Conservation (phyloP, 1,140 invertebrate genomes). For the Wasmannia auropunctata region DNA sequence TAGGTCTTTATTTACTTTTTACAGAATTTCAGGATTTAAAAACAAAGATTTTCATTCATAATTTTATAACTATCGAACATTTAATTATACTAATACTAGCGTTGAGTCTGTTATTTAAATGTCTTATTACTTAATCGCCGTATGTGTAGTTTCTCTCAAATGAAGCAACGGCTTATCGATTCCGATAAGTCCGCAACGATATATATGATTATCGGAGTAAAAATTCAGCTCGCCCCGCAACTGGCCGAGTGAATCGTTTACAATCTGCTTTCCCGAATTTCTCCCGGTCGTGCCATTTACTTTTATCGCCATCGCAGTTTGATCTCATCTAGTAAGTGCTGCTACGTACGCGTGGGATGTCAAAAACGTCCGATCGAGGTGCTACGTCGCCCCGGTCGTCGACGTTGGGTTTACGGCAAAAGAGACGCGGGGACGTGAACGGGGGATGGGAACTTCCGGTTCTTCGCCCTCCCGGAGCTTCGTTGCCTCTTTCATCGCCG, state of each 20-base stretch:
- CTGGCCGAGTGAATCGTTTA: slow-evolving; percentile 33
- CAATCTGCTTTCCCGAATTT: slow-evolving; percentile 57
- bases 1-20: neutral
- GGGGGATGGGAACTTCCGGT: slow-evolving; percentile 56
- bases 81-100: neutral
- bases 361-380: slow-evolving; percentile 64
- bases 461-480: neutral
- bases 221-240: slow-evolving; percentile 11
- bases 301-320: slow-evolving; percentile 69
- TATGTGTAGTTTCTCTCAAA: neutral
- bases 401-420: slow-evolving; percentile 61
- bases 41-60: neutral
- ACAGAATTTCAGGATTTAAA: neutral
- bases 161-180: neutral
- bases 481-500: slow-evolving; percentile 17
- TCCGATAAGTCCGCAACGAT: neutral
- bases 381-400: slow-evolving; percentile 37
- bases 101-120: neutral
- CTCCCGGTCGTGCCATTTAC: slow-evolving; percentile 59
- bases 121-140: neutral
- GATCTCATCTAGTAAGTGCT: slow-evolving; percentile 68
- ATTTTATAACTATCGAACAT: neutral
- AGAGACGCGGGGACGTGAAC: neutral
- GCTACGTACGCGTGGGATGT: slow-evolving; percentile 49
- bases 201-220: neutral